A percentile compares a stretch with the other conserved stretches of the same genome.
Conservation (phyloP, 2,797 vertebrate species). For the Dipus sagitta region DNA sequence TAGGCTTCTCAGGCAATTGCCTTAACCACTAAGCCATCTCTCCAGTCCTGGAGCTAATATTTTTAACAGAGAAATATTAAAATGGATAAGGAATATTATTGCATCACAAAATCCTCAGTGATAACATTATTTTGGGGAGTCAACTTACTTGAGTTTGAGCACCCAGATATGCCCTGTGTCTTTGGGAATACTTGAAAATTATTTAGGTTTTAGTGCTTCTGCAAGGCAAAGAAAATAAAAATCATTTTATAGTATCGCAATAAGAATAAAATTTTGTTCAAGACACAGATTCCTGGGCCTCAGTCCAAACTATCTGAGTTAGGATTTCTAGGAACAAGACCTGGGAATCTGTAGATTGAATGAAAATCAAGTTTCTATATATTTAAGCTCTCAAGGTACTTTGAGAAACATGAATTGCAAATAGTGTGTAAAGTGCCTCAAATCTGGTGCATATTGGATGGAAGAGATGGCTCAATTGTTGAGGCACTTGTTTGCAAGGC, state of each 20-base stretch:
- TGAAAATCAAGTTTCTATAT: not conserved
- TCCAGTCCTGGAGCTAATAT: too few species aligned
- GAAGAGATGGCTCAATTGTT: too few species aligned
- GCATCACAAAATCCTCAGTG: not conserved
- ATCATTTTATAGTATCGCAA: not conserved
- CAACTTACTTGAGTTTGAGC: not conserved
- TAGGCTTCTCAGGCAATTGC: too few species aligned
- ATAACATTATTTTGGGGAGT: not conserved
- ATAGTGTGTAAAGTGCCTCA: not conserved
- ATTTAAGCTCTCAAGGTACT: not conserved
- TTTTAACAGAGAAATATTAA: not conserved
- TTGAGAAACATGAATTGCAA: not conserved
- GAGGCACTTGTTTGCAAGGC: too few species aligned
- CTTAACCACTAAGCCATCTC: too few species aligned
- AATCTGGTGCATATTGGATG: not conserved
- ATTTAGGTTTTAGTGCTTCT: constrained; percentile 9
- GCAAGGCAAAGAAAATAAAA: not conserved
- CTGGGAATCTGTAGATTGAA: not conserved
- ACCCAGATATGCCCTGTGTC: not conserved
- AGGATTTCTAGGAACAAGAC: not conserved
- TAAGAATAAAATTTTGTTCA: constrained; percentile 20
- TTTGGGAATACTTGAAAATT: not conserved
- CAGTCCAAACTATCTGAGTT: not conserved
- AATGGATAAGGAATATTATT: not conserved
- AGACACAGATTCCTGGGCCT: not conserved